A percentile compares a stretch with the other conserved stretches of the same genome.
Evolutionary conservation across 1,140 invertebrate genomes (phyloP).

Genomic region (Ganaspis sp.): DNA sequence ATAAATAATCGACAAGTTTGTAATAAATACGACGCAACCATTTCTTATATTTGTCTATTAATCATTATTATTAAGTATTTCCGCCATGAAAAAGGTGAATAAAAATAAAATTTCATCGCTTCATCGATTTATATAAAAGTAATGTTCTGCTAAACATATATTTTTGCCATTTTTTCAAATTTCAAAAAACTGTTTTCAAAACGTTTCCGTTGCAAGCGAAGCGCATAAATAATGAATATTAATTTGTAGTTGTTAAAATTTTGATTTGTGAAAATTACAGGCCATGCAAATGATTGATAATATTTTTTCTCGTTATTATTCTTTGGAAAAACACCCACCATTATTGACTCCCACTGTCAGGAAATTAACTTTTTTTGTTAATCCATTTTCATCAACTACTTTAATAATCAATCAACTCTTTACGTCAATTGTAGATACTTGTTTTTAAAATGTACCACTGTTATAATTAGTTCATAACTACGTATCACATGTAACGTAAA

Average conservation of each 20-base stretch:
- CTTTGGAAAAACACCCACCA: background rate
- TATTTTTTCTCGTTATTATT: background rate
- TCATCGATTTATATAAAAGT: no score
- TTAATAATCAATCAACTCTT: background rate
- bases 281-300: background rate
- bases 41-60: background rate
- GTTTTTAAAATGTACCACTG: background rate
- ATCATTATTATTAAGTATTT: slow-evolving; percentile 5
- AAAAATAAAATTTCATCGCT: background rate
- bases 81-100: background rate
- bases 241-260: background rate
- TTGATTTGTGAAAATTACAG: background rate
- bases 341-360: background rate
- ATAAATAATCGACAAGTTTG: slow-evolving; percentile 3
- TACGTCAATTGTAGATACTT: background rate
- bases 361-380: background rate
- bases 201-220: no score
- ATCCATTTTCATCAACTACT: background rate
- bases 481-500: no score
- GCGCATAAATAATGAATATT: no score
- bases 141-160: no score
- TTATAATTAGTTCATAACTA: background rate
- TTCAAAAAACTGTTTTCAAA: no score
- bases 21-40: background rate
- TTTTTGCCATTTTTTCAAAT: no score